Evolutionary conservation across 2,797 vertebrate species (phyloP).

Genomic region (Alouatta caraya): DNA sequence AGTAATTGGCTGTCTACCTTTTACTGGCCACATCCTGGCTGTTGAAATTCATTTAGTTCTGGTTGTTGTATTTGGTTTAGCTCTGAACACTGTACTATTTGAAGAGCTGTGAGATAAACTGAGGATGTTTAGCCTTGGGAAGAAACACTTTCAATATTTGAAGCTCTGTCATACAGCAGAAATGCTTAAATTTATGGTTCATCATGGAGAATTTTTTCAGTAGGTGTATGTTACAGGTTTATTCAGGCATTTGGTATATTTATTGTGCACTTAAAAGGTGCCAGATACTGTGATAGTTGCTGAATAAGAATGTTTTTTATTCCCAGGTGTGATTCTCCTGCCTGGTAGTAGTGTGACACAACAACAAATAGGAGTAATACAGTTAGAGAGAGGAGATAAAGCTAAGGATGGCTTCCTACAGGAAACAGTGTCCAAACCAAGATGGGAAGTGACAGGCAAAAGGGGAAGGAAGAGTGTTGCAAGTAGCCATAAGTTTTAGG

Average conservation of each 20-base stretch:
- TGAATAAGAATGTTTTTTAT: not conserved
- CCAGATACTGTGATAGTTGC: not conserved
- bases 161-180: not conserved
- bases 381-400: not conserved
- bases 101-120: not conserved
- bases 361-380: not conserved
- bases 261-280: not conserved
- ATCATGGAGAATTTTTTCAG: not conserved
- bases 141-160: constrained; percentile 9
- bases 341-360: not conserved
- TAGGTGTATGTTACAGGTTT: not conserved
- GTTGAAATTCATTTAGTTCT: not conserved
- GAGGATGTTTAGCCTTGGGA: not conserved
- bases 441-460: not conserved
- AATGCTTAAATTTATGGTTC: not conserved
- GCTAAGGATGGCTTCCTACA: not conserved
- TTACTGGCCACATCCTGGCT: not conserved
- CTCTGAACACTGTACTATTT: not conserved
- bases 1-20: not conserved
- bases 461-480: not conserved
- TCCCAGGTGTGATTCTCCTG: not conserved
- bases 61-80: not conserved
- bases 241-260: not conserved
- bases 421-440: not conserved
- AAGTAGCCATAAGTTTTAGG: not conserved